These are phyloP conservation scores for Zenarchopterus dispar DNA, from an alignment of 2,797 vertebrate genomes.

Conservation along the genomic window DNA sequence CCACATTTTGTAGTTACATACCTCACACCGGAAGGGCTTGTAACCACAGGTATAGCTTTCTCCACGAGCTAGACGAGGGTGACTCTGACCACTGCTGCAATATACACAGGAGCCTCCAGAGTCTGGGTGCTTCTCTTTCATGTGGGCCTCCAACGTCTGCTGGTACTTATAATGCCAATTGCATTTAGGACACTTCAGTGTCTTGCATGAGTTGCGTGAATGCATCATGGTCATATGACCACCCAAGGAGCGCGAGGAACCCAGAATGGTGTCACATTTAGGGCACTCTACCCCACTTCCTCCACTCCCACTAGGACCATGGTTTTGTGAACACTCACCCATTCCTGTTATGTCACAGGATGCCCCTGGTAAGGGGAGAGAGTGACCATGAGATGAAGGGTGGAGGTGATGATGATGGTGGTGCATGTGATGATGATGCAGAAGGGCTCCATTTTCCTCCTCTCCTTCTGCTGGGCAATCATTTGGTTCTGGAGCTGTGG, in stretches of 20 bases:
- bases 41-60: slow-evolving; percentile 99
- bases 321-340: slow-evolving; percentile 91
- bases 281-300: slow-evolving; percentile 97
- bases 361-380: slow-evolving; percentile 85
- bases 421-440: slow-evolving; percentile 86
- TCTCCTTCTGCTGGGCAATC: slow-evolving; percentile 94
- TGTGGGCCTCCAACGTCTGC: slow-evolving; percentile 99
- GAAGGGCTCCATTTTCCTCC: slow-evolving; percentile 88
- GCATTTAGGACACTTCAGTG: slow-evolving; percentile 99
- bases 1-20: slow-evolving; percentile 48
- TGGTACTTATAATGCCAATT: slow-evolving; percentile 99
- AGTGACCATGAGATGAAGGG: slow-evolving; percentile 85
- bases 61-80: slow-evolving; percentile 95
- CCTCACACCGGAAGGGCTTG: slow-evolving; percentile 99
- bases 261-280: slow-evolving; percentile 97
- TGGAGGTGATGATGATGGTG: slow-evolving; percentile 89
- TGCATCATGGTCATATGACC: slow-evolving; percentile 99
- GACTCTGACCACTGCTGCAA: slow-evolving; percentile 96
- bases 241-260: slow-evolving; percentile 95
- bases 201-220: slow-evolving; percentile 99
- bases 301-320: slow-evolving; percentile 77
- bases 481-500: slow-evolving; percentile 99
- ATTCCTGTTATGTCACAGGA: slow-evolving; percentile 90
- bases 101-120: slow-evolving; percentile 93
- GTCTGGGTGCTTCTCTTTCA: slow-evolving; percentile 99